These are phyloP conservation scores for Thaumetopoea pityocampa DNA, from an alignment of 1,140 invertebrate genomes.

Conservation along the genomic window DNA sequence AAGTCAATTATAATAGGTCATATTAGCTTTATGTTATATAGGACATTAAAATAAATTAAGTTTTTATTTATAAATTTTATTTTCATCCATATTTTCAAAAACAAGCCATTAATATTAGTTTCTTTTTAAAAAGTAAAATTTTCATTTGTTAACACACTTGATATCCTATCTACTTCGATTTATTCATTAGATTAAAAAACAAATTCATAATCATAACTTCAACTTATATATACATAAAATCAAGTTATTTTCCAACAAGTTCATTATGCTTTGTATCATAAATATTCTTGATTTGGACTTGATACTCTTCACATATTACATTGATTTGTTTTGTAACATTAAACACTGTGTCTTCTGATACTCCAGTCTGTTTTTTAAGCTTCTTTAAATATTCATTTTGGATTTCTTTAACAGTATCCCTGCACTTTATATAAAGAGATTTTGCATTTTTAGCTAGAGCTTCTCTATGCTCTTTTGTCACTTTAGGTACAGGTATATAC, in stretches of 20 bases:
- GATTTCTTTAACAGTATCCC: constrained; percentile 85
- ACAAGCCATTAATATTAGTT: too few species aligned
- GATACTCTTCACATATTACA: constrained; percentile 80
- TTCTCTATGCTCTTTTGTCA: constrained; percentile 95
- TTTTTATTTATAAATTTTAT: too few species aligned
- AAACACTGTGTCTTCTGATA: constrained; percentile 82
- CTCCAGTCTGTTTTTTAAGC: constrained; percentile 79
- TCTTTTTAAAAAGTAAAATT: too few species aligned
- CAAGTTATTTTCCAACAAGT: constrained; percentile 77
- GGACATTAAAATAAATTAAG: too few species aligned
- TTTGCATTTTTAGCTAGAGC: constrained; percentile 92
- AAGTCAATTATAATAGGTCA: too few species aligned
- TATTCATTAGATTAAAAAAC: too few species aligned
- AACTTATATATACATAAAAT: too few species aligned
- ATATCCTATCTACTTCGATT: too few species aligned
- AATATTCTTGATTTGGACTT: constrained; percentile 81
- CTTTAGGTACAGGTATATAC: constrained; percentile 91
- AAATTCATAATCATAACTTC: too few species aligned
- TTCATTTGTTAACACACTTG: too few species aligned
- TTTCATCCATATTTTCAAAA: too few species aligned
- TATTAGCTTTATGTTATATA: too few species aligned
- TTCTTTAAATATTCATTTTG: constrained; percentile 85
- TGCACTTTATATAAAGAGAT: constrained; percentile 85
- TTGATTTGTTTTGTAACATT: constrained; percentile 82
- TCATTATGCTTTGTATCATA: constrained; percentile 84